A percentile compares a stretch with the other conserved stretches of the same genome.
Evolutionary conservation across 2,797 vertebrate genomes (phyloP).

Genomic region (Serranus cabrilla): DNA sequence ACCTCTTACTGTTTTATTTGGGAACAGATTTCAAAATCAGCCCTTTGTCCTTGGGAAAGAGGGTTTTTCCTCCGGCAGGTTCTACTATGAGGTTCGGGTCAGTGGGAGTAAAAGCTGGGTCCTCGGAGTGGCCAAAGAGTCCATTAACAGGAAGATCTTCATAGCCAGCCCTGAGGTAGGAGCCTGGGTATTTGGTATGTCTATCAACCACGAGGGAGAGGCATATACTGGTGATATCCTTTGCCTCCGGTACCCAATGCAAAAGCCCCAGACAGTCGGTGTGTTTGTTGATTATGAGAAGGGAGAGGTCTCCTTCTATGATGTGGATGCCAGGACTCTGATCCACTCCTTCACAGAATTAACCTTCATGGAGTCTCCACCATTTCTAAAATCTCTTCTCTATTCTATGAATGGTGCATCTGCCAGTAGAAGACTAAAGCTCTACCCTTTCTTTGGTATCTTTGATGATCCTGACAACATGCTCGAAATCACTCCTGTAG

Average conservation of each 20-base stretch:
- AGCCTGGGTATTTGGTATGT: constrained; percentile 9
- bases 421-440: constrained; percentile 15
- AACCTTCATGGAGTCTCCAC: constrained; percentile 20
- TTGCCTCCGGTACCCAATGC: fast-evolving
- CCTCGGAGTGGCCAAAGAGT: constrained; percentile 52
- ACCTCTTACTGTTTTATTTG: not conserved
- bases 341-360: no score
- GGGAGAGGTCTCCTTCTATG: no score
- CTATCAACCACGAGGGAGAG: no score
- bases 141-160: not conserved
- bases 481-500: constrained; percentile 40
- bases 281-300: no score
- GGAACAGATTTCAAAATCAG: not conserved
- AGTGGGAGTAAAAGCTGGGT: not conserved
- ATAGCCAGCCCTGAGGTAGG: fast-evolving
- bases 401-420: constrained; percentile 5
- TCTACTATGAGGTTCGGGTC: constrained; percentile 60
- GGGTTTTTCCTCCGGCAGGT: constrained; percentile 52
- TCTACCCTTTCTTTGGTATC: constrained; percentile 53
- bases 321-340: no score
- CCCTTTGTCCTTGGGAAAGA: constrained; percentile 20
- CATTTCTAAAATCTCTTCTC: constrained; percentile 2
- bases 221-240: fast-evolving
- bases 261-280: no score
- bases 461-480: fast-evolving